Conservation (phyloP, 1,140 invertebrate genomes). For the Pseudomyrmex dendroicus region DNA sequence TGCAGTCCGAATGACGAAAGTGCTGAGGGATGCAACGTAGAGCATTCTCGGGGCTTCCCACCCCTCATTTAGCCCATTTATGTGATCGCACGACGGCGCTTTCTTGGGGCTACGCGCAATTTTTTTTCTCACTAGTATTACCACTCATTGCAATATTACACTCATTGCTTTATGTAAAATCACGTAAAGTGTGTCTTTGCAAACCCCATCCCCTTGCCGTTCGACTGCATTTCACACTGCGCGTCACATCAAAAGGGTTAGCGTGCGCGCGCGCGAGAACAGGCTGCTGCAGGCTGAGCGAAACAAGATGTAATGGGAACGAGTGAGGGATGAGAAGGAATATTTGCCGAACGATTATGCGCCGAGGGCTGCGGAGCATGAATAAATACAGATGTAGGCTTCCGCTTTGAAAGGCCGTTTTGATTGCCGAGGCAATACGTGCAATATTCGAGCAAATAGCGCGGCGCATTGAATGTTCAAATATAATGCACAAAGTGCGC, state of each 20-base stretch:
- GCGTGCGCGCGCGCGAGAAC: background rate
- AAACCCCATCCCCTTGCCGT: background rate
- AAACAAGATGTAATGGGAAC: background rate
- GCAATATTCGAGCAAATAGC: slow-evolving; percentile 20
- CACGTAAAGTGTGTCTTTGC: no score
- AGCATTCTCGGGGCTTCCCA: slow-evolving; percentile 81
- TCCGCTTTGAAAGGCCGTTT: slow-evolving; percentile 18
- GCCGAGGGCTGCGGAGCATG: slow-evolving; percentile 18
- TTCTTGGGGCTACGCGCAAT: no score
- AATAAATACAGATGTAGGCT: slow-evolving; percentile 41
- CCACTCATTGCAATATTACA: no score
- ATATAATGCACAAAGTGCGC: background rate
- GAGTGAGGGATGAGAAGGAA: background rate
- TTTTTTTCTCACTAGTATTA: no score
- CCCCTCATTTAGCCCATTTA: slow-evolving; percentile 82
- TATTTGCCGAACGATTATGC: slow-evolving; percentile 43
- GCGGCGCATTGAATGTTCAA: slow-evolving; percentile 15
- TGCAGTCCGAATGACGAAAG: slow-evolving; percentile 43
- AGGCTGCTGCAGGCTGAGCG: background rate
- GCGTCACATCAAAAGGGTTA: background rate
- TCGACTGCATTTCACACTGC: background rate
- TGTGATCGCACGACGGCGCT: slow-evolving; percentile 44
- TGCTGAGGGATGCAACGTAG: slow-evolving; percentile 66
- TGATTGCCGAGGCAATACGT: slow-evolving; percentile 46
- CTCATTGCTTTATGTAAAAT: no score